Percentiles rank a stretch among this genome's conserved stretches.
These are phyloP conservation scores for Ferdinandea cuprea DNA, from an alignment of 2,888 invertebrate species.

Conservation along the genomic window DNA sequence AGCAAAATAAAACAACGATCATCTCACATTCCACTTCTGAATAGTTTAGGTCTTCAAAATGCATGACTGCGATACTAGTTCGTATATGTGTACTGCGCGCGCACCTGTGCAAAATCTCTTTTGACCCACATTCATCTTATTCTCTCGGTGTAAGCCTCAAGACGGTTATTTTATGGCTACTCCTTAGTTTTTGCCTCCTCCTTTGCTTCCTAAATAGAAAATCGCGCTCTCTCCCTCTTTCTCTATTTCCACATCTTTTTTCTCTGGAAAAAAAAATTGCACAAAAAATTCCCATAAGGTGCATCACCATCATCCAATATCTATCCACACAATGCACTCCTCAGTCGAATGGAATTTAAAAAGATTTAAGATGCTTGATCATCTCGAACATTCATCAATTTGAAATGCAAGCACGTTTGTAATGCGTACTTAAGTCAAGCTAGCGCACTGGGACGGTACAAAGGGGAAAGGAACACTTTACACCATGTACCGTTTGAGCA, in stretches of 20 bases:
- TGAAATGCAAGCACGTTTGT: conserved; percentile 5
- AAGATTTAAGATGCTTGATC: conserved; percentile 56
- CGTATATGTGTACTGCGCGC: conserved; percentile 32
- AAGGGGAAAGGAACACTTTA: conserved; percentile 31
- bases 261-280: conserved; percentile 25
- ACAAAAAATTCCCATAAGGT: conserved; percentile 61
- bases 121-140: conserved; percentile 59
- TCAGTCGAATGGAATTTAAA: conserved; percentile 34
- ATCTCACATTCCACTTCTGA: conserved; percentile 67
- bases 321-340: conserved; percentile 8
- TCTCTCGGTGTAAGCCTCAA: conserved; percentile 33
- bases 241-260: neutral
- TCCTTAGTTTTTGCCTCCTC: conserved; percentile 25
- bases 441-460: neutral
- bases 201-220: neutral
- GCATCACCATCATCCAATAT: conserved; percentile 17
- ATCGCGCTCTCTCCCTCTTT: conserved; percentile 5
- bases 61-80: neutral
- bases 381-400: conserved; percentile 61
- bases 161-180: conserved; percentile 38
- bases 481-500: conserved; percentile 66
- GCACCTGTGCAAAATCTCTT: conserved; percentile 63
- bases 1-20: conserved; percentile 29
- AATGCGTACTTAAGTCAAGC: conserved; percentile 48
- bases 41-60: conserved; percentile 44